phyloP scores from a whole-genome alignment of 2,113 vertebrate species.

The Leucoraja erinaceus region DNA sequence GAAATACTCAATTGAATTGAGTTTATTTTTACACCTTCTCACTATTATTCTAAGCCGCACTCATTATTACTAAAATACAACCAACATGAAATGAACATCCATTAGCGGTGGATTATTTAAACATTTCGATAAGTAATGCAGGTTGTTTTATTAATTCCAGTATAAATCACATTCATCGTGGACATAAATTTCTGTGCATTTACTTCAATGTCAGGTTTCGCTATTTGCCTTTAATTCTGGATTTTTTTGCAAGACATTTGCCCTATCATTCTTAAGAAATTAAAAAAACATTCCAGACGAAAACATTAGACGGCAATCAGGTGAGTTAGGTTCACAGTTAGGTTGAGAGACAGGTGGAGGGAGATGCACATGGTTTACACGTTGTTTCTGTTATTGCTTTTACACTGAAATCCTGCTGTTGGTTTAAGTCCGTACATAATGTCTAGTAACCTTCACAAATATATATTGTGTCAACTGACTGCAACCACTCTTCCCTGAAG shows the following conservation, averaged over 20 bases:
- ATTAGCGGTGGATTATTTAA: not conserved
- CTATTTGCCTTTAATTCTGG: not conserved
- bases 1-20: slow-evolving; percentile 26
- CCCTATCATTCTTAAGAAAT: not conserved
- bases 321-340: not conserved
- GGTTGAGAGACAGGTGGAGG: not conserved
- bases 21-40: slow-evolving; percentile 1
- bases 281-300: not conserved
- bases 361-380: not conserved
- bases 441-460: not conserved
- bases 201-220: not conserved
- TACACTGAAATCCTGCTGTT: not conserved
- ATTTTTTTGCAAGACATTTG: not conserved
- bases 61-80: not conserved
- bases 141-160: not conserved
- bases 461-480: not conserved
- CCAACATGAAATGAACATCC: not conserved
- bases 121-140: not conserved
- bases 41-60: not conserved
- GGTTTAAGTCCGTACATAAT: not conserved
- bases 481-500: not conserved
- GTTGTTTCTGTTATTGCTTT: not conserved
- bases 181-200: not conserved
- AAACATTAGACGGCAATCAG: not conserved
- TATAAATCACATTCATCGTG: not conserved